Base-by-base conservation (phyloP, 2,113 vertebrate species). In the Microcebus griseorufus region DNA sequence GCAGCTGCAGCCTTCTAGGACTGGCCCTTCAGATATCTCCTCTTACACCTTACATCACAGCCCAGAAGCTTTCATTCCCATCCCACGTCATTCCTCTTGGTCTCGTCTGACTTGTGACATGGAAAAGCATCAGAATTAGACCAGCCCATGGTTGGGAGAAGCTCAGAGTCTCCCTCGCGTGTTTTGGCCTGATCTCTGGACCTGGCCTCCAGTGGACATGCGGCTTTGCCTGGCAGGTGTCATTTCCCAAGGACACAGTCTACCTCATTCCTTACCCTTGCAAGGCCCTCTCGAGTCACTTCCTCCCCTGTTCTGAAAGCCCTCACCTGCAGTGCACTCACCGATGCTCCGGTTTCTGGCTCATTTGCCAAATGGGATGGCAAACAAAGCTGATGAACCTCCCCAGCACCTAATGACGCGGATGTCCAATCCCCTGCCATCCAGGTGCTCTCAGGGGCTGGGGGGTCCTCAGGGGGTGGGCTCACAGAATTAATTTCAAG, bases 311-410 rank as follows among this genome's bases (percentile, higher is more conserved):
- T 69, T 51, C n/a, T 67, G 37, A 79, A 94, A 86, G 69, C 17
- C 70, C 32, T 82, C 11, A 2, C 4, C 23, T 51, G 37, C 75
- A 20, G 1, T 0, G 14, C 32, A 45, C 51, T 87, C 18, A 17
- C 0, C 2, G 5, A 64, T 39, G 64, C 87, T 93, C 92, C 29
- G 69, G 39, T 96, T 97, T 98, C 96, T 88, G 96, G 93, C 83
- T 97, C 95, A 97, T 97, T 98, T 96, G 97, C 86, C 96, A 95
- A 97, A 97, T 0, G 0, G 48, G 95, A 96, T 32, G 25, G 86
- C 94, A 97, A 97, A 97, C 97, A 97, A 75, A 94, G 81, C 91
- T 76, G 93, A 93, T 75, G 78, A 39, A 6, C 4, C 79, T 75
- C 12, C 60, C 5, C 1, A 58, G 79, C 70, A 70, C 75, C 67